These are phyloP conservation scores for Aleadryas rufinucha DNA, from an alignment of 2,113 vertebrate species.

Conservation along the genomic window DNA sequence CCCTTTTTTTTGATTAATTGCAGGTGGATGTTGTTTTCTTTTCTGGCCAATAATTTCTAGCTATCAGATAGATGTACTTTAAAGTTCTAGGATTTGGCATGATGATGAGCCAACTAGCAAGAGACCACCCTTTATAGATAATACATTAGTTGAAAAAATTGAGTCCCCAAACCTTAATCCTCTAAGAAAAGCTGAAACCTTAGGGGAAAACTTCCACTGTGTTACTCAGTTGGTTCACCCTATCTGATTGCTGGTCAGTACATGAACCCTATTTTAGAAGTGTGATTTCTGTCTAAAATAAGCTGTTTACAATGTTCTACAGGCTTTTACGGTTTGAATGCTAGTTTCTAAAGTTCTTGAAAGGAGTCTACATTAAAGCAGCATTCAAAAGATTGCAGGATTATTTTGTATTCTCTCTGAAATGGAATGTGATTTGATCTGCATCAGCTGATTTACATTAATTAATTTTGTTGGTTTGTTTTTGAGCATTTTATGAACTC, in stretches of 20 bases:
- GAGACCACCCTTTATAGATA: slow-evolving; percentile 9
- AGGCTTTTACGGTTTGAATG: slow-evolving; percentile 18
- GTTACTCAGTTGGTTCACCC: slow-evolving; percentile 11
- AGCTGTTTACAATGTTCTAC: slow-evolving; percentile 42
- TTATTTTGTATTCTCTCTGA: slow-evolving; percentile 43
- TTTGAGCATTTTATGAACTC: slow-evolving; percentile 17
- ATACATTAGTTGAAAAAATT: slow-evolving; percentile 16
- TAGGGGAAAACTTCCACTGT: not conserved
- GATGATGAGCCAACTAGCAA: not conserved
- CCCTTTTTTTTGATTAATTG: slow-evolving; percentile 9
- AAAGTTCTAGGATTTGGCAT: not conserved
- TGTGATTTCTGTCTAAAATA: slow-evolving; percentile 56
- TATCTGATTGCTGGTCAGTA: slow-evolving; percentile 28
- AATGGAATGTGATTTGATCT: slow-evolving; percentile 54
- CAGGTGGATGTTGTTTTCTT: not conserved
- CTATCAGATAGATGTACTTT: not conserved
- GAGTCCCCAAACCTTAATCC: slow-evolving; percentile 36
- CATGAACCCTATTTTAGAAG: slow-evolving; percentile 27
- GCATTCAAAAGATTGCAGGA: slow-evolving; percentile 43
- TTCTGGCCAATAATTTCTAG: not conserved
- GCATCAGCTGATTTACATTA: slow-evolving; percentile 11
- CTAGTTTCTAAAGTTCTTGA: slow-evolving; percentile 43
- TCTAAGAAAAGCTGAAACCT: slow-evolving; percentile 38
- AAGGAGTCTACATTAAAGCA: slow-evolving; percentile 33
- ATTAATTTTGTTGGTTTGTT: slow-evolving; percentile 46